These are phyloP conservation scores for Nematolebias whitei DNA, from an alignment of 2,113 vertebrate genomes.

Conservation along the genomic window DNA sequence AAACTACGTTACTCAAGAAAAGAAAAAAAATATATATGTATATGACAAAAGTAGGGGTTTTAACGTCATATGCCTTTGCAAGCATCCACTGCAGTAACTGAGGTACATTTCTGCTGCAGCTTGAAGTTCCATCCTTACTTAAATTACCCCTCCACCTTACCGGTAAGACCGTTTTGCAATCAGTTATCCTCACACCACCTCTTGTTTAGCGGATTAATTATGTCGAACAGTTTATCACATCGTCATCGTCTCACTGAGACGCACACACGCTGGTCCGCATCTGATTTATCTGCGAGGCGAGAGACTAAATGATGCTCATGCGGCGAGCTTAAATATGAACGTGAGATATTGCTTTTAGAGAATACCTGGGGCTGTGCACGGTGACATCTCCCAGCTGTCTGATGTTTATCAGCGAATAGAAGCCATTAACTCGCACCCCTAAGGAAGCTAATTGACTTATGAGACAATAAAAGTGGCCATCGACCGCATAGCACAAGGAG, in stretches of 20 bases:
- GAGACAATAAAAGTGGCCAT: conserved; percentile 70
- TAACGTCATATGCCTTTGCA: background rate
- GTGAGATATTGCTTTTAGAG: conserved; percentile 15
- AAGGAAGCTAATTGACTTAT: conserved; percentile 71
- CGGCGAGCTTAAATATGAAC: conserved; percentile 30
- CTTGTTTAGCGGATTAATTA: conserved; percentile 22
- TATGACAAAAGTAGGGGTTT: background rate
- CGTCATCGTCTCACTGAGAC: conserved; percentile 8
- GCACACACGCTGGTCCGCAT: background rate
- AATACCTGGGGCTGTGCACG: conserved; percentile 15
- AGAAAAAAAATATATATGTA: conserved; percentile 2
- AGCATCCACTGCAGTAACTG: background rate
- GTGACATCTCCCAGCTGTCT: conserved; percentile 51
- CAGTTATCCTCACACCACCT: conserved; percentile 10
- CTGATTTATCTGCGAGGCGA: conserved; percentile 12
- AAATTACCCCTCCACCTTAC: conserved; percentile 2
- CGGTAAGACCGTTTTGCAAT: conserved; percentile 15
- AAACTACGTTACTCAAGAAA: conserved; percentile 1
- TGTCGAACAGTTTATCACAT: conserved; percentile 6
- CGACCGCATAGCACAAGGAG: conserved; percentile 43
- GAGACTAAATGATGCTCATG: conserved; percentile 6
- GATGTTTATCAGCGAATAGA: conserved; percentile 64
- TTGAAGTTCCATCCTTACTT: too few relatives aligned
- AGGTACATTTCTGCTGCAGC: background rate
- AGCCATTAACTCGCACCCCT: conserved; percentile 57